Percentiles rank a stretch among this genome's conserved stretches.
Evolutionary conservation across 2,797 vertebrate species (phyloP).

Genomic region (Moxostoma hubbsi): DNA sequence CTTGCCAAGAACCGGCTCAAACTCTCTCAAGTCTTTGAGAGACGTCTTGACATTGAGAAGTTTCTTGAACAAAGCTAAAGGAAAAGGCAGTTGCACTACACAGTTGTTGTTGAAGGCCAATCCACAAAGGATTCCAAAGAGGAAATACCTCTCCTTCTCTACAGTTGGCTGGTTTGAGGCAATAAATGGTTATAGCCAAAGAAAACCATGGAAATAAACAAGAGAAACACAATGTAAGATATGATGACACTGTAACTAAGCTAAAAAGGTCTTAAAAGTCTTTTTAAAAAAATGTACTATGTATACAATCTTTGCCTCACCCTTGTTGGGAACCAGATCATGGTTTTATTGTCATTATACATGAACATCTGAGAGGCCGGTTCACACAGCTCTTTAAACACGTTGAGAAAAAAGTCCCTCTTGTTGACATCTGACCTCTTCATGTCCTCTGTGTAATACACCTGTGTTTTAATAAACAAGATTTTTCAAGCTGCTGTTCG

Average conservation of each 20-base stretch:
- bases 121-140: conserved; percentile 93
- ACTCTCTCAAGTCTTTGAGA: conserved; percentile 90
- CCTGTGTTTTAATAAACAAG: conserved; percentile 61
- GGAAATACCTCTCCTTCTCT: conserved; percentile 87
- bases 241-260: not conserved
- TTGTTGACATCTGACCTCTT: conserved; percentile 80
- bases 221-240: not conserved
- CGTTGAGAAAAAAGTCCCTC: conserved; percentile 88
- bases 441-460: conserved; percentile 70
- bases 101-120: conserved; percentile 93
- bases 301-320: conserved; percentile 67
- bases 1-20: conserved; percentile 85
- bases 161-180: conserved; percentile 80
- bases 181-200: conserved; percentile 21
- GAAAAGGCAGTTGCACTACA: conserved; percentile 89
- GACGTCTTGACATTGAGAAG: conserved; percentile 84
- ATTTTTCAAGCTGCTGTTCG: too few species aligned
- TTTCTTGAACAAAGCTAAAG: conserved; percentile 93
- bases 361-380: conserved; percentile 88
- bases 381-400: conserved; percentile 84
- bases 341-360: conserved; percentile 82
- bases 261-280: not conserved
- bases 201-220: not conserved
- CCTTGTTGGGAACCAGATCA: conserved; percentile 92
- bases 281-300: not conserved